These are phyloP conservation scores for Malurus alboscapulatus DNA, from an alignment of 2,113 vertebrate genomes.

Conservation along the genomic window DNA sequence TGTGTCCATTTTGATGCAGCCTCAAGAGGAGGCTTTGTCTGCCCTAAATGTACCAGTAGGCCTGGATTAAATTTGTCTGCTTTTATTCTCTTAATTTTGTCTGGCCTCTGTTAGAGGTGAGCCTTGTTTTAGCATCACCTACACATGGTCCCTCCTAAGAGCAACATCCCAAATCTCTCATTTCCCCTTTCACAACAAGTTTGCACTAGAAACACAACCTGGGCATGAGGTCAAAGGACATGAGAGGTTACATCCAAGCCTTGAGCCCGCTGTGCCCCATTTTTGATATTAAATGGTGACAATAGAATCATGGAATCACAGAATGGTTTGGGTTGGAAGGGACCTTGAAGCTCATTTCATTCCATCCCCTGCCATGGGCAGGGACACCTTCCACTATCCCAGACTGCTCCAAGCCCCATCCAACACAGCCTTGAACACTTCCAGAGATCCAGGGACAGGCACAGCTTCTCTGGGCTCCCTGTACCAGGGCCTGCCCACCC, in stretches of 20 bases:
- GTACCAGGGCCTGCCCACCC: not conserved
- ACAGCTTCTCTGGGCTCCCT: not conserved
- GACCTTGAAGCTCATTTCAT: not conserved
- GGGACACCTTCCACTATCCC: not conserved
- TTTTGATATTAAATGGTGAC: not conserved
- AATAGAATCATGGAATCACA: not conserved
- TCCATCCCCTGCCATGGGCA: not conserved
- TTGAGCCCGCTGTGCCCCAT: not conserved
- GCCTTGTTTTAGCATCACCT: not conserved
- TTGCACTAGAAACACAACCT: not conserved
- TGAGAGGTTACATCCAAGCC: not conserved
- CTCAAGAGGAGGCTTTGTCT: too few species aligned
- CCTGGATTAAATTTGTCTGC: too few species aligned
- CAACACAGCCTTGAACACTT: not conserved
- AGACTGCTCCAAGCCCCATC: fast-evolving
- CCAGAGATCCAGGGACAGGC: not conserved
- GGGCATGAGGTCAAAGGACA: not conserved
- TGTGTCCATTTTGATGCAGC: too few species aligned
- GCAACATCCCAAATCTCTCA: not conserved
- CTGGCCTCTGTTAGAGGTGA: too few species aligned
- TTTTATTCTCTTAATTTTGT: too few species aligned
- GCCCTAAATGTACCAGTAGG: too few species aligned
- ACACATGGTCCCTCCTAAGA: not conserved
- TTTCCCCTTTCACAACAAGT: not conserved
- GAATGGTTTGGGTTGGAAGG: not conserved